phyloP scores from a whole-genome alignment of 2,797 vertebrate genomes.

The Hephaestus fuliginosus region DNA sequence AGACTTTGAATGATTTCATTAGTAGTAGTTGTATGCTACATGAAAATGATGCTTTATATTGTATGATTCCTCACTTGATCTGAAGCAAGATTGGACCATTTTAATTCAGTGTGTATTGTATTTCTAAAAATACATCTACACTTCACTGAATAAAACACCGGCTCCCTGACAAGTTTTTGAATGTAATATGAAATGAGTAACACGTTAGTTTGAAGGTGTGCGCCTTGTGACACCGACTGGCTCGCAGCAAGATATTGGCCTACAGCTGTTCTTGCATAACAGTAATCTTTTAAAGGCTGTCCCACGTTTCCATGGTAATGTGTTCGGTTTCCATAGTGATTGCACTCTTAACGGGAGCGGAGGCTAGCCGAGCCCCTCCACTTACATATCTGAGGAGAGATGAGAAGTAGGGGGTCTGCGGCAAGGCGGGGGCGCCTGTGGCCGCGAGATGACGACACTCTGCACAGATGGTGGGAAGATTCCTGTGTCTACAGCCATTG shows the following conservation, averaged over 20 bases:
- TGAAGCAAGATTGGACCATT: background rate
- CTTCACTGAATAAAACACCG: background rate
- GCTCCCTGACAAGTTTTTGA: constrained; percentile 1
- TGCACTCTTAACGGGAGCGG: constrained; percentile 55
- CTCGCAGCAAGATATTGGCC: constrained; percentile 45
- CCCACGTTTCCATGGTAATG: constrained; percentile 82
- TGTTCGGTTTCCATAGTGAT: constrained; percentile 82
- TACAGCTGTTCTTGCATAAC: constrained; percentile 80
- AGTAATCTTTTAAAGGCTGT: constrained; percentile 56
- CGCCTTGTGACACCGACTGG: constrained; percentile 35
- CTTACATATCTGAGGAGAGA: constrained; percentile 58
- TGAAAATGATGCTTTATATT: background rate
- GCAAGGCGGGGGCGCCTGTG: constrained; percentile 19
- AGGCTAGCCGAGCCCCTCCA: constrained; percentile 47
- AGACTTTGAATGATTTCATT: background rate
- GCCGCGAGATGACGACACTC: constrained; percentile 18
- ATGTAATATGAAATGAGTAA: constrained; percentile 11
- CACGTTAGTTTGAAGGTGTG: constrained; percentile 24
- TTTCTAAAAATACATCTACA: background rate
- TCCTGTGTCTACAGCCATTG: background rate
- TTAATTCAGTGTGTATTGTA: background rate
- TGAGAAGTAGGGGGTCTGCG: constrained; percentile 31
- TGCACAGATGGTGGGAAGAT: background rate
- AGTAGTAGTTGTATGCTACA: background rate
- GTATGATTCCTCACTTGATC: background rate